Base-by-base conservation (phyloP, 2,797 vertebrate genomes). In the Pyrocephalus nanus region DNA sequence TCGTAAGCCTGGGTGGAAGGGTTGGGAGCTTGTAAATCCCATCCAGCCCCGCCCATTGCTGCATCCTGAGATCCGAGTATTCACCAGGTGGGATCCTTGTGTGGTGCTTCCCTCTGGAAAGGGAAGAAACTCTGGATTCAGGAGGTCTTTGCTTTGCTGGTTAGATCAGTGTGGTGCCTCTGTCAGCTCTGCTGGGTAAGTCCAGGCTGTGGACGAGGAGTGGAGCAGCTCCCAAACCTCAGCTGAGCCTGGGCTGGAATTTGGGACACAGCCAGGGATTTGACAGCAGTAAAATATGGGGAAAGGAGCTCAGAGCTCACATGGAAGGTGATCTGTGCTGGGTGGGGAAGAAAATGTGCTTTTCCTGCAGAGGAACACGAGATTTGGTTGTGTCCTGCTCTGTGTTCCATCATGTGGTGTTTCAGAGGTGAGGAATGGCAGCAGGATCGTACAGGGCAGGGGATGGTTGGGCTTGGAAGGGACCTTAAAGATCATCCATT, bases 41-140 rank as follows among this genome's bases (percentile, higher is more conserved):
- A 0, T 25, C 66, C 0, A 1, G 21, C 61, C 57, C 42, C 66
- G 8, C n/a, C 21, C 0, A 0, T 13, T 8, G 13, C 51, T 45
- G 25, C 18, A 8, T 58, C 42, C 48, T 0, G 0, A 9, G 51
- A 27, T 38, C 38, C 1, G 3, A 20, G 78, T 14, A 3, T 32
- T 71, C 14, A 0, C 22, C 4, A 2, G 34, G 26, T 26, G 48
- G 15, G 16, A 26, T 76, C 36, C 1, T 8, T 2, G 22, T 32
- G 4, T 6, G 36, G 36, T 6, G 19, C 29, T n/a, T 27, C 48
- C 76, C 51, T 73, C 38, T 47, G 42, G 20, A 50, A 58, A 19
- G 8, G 45, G 40, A 53, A 67, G 47, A 69, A 72, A 11, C 2
- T 1, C 0, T 0, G 0, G 7, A 2, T 54, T 17, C 8, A 11